phyloP scores from a whole-genome alignment of 2,113 vertebrate genomes.

The Phrynocephalus versicolor region DNA sequence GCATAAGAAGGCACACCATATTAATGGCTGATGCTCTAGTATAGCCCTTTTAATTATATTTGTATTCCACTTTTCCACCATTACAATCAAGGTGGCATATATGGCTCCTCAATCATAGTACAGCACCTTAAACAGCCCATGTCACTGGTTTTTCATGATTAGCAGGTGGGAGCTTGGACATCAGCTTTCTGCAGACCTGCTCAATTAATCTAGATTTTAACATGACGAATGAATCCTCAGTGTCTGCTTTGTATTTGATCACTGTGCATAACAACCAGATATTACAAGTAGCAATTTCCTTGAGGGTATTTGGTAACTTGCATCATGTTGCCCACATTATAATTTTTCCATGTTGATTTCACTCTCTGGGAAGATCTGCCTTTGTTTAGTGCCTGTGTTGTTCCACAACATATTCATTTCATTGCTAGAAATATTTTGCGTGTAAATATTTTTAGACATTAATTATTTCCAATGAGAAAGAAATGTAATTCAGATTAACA shows the following conservation, averaged over 20 bases:
- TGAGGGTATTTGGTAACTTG: slow-evolving; percentile 12
- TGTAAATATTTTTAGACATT: slow-evolving; percentile 32
- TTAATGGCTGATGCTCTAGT: too few species aligned
- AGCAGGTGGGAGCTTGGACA: not conserved
- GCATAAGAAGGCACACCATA: too few species aligned
- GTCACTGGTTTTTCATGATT: too few species aligned
- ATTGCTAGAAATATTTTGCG: slow-evolving; percentile 9
- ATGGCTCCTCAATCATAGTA: too few species aligned
- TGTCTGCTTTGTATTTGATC: slow-evolving; percentile 24
- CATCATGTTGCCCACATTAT: not conserved
- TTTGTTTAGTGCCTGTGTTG: slow-evolving; percentile 11
- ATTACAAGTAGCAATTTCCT: not conserved
- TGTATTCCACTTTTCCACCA: too few species aligned
- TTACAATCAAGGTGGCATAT: too few species aligned
- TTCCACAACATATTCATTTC: slow-evolving; percentile 17
- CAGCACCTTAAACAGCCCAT: too few species aligned
- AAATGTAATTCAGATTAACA: not conserved
- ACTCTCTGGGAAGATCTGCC: slow-evolving; percentile 23
- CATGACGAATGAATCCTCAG: not conserved
- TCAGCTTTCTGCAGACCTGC: not conserved
- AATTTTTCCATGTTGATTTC: slow-evolving; percentile 15
- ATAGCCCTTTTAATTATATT: too few species aligned
- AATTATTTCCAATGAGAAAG: slow-evolving; percentile 7
- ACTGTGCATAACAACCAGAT: slow-evolving; percentile 21
- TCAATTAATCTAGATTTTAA: not conserved